Base-by-base conservation (phyloP, 2,113 vertebrate species). In the Peromyscus polionotus region DNA sequence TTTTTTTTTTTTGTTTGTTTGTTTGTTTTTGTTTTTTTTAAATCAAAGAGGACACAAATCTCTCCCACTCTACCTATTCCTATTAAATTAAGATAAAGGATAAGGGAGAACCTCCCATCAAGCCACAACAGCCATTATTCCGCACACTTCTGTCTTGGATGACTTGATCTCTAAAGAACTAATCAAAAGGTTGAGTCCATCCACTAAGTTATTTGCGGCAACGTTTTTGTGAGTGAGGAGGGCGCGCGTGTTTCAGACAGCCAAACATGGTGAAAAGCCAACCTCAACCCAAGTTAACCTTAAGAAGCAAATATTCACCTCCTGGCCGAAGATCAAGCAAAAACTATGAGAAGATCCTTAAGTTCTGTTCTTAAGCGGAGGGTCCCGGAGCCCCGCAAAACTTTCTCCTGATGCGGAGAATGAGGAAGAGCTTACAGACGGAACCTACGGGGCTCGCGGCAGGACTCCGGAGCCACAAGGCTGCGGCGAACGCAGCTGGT, bases 201-300 rank as follows among this genome's bases (percentile, higher is more conserved):
- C 54, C 84, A 73, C 84, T 0, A 28, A 91, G 45, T 63, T 86
- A 68, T 68, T 2, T 57, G 96, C 20, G 51, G 73, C 33, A 68
- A 68, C 24, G 48, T 91, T 26, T 65, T 39, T 28, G 11, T 14
- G 24, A 28, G 61, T 0, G 36, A 51, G 14, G 39, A 51, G 14
- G 26, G 79, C n/a, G 59, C 8, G 57, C 8, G n/a, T 39, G 72
- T 79, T 79, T 92, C 76, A 75, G 91, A 93, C 73, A 93, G 63
- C 83, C 89, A 95, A 94, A 96, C 90, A 88, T 73, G 87, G 95
- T 91, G 92, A 97, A 94, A 95, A 95, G 88, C 33, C 90, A 39
- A 33, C 42, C 92, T 65, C 39, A 42, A 92, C 36, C 67, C 92
- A 92, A 94, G 77, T 93, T 93, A 95, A 85, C 95, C 96, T 94